Conservation (phyloP, 2,888 invertebrate genomes). For the Drosophila niveifrons region DNA sequence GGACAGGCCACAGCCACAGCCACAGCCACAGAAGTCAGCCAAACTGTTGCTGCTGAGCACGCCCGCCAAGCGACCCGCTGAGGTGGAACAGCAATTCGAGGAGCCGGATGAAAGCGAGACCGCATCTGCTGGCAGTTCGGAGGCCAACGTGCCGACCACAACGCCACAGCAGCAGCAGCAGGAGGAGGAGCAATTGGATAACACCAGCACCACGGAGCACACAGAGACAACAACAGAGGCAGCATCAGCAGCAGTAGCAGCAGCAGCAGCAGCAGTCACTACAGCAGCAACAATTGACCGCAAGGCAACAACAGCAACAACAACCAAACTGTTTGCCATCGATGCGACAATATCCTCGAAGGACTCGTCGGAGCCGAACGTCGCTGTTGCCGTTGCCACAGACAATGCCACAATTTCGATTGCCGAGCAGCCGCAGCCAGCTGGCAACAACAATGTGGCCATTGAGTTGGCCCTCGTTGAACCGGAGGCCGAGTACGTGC, state of each 20-base stretch:
- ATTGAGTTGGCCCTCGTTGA: slow-evolving; percentile 65
- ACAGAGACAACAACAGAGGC: slow-evolving; percentile 32
- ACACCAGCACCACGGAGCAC: slow-evolving; percentile 40
- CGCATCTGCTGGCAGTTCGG: slow-evolving; percentile 42
- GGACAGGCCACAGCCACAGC: too few species aligned
- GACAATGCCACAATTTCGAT: slow-evolving; percentile 63
- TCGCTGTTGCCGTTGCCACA: slow-evolving; percentile 57
- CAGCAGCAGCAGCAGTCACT: slow-evolving; percentile 21
- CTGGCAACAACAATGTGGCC: slow-evolving; percentile 65
- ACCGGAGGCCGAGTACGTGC: slow-evolving; percentile 77
- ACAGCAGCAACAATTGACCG: slow-evolving; percentile 32
- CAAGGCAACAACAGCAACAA: slow-evolving; percentile 21
- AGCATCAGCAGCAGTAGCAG: slow-evolving; percentile 19
- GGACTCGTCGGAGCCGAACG: slow-evolving; percentile 49
- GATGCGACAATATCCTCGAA: slow-evolving; percentile 59
- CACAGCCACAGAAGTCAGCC: slow-evolving; percentile 57
- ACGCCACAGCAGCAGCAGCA: slow-evolving; percentile 16
- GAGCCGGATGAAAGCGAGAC: slow-evolving; percentile 71
- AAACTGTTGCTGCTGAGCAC: slow-evolving; percentile 78
- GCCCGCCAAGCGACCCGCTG: slow-evolving; percentile 70
- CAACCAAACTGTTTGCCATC: slow-evolving; percentile 68
- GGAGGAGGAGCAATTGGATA: slow-evolving; percentile 11
- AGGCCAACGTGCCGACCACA: slow-evolving; percentile 42
- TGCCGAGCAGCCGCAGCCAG: slow-evolving; percentile 63
- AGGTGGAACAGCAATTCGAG: slow-evolving; percentile 72